These are phyloP conservation scores for Brachystomella parvula DNA, from an alignment of 1,140 invertebrate genomes.

Conservation along the genomic window DNA sequence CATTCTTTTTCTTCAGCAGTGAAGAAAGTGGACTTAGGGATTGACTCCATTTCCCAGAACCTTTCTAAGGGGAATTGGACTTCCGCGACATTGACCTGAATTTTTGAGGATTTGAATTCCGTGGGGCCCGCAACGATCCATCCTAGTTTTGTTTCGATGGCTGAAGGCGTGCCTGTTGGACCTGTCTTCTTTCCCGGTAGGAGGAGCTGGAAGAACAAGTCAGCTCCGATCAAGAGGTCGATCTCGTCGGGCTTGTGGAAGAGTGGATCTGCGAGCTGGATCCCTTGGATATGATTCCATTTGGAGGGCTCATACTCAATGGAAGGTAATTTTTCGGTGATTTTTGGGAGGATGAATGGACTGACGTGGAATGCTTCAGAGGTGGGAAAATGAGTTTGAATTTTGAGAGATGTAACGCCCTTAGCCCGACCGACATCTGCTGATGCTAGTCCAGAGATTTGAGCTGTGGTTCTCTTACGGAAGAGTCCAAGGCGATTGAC, in stretches of 20 bases:
- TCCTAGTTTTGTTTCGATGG: background rate
- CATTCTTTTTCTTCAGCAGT: background rate
- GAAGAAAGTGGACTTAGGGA: background rate
- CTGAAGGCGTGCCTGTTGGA: background rate
- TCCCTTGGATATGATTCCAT: constrained; percentile 1
- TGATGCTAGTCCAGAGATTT: background rate
- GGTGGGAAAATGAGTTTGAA: background rate
- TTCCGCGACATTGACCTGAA: background rate
- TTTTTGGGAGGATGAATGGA: background rate
- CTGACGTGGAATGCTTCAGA: background rate
- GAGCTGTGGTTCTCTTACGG: too few relatives aligned
- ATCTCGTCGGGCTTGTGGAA: constrained; percentile 37
- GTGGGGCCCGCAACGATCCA: constrained; percentile 10
- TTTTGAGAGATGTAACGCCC: background rate
- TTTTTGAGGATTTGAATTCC: background rate
- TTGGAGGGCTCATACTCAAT: background rate
- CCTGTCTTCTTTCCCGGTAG: background rate
- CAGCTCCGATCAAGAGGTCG: constrained; percentile 39
- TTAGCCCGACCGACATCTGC: too few relatives aligned
- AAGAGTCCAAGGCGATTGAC: background rate
- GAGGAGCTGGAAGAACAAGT: constrained; percentile 38
- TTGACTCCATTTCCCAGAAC: constrained; percentile 1
- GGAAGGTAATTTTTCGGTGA: background rate
- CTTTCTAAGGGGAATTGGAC: background rate
- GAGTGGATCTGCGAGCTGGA: constrained; percentile 39